Percentiles rank a stretch among this genome's conserved stretches.
Conservation (phyloP, 30 jellyfish, hydroid and myxozoan genomes). For the Aurelia coerulea region DNA sequence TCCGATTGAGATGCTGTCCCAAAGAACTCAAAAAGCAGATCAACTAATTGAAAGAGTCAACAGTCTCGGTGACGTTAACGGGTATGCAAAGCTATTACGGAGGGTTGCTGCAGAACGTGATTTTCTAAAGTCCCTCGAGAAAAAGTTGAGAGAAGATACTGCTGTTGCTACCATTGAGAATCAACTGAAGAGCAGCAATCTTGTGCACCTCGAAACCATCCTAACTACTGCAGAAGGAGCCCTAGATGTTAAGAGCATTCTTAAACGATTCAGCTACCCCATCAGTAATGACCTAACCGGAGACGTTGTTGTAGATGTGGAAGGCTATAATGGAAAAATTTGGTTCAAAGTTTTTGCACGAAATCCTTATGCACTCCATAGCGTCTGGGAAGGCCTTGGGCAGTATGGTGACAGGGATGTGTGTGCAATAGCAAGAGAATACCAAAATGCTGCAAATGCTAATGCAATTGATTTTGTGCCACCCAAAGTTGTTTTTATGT, state of each 20-base stretch:
- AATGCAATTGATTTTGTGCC: slow-evolving; percentile 45
- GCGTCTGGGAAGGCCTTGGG: slow-evolving; percentile 86
- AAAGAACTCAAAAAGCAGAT: slow-evolving; percentile 21
- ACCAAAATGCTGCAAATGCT: slow-evolving; percentile 55
- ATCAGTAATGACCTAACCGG: background rate
- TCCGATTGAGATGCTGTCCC: background rate
- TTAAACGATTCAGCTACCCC: slow-evolving; percentile 47
- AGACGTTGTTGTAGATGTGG: slow-evolving; percentile 82
- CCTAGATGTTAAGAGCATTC: slow-evolving; percentile 48
- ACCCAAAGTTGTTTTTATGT: slow-evolving; percentile 69
- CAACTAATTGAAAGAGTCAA: slow-evolving; percentile 41
- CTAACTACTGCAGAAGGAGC: slow-evolving; percentile 62
- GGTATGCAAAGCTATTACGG: slow-evolving; percentile 62
- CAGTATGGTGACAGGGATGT: slow-evolving; percentile 87
- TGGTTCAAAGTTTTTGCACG: slow-evolving; percentile 91
- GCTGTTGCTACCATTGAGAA: slow-evolving; percentile 32
- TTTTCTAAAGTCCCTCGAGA: slow-evolving; percentile 53
- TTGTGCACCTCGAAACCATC: slow-evolving; percentile 74
- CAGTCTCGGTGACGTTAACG: slow-evolving; percentile 38
- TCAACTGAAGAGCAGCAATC: slow-evolving; percentile 78
- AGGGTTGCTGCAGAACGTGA: slow-evolving; percentile 67
- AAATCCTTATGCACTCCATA: slow-evolving; percentile 81
- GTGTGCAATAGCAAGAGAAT: slow-evolving; percentile 64
- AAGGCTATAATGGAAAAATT: slow-evolving; percentile 57
- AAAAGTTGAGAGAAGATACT: background rate